A percentile compares a stretch with the other conserved stretches of the same genome.
Conservation (phyloP, 2,888 invertebrate genomes). For the Scelioninae gen. 1 region DNA sequence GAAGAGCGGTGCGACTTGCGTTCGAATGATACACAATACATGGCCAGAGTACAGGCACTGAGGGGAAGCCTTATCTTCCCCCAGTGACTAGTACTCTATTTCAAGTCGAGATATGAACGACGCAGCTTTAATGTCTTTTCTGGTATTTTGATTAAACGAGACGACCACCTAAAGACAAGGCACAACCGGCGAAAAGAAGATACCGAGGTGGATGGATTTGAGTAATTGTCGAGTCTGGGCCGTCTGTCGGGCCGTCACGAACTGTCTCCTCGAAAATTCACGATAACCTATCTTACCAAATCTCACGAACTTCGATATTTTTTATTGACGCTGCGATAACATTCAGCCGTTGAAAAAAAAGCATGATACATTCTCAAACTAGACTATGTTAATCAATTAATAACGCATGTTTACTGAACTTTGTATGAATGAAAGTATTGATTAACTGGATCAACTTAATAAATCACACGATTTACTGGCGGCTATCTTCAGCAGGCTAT, state of each 20-base stretch:
- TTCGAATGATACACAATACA: conserved; percentile 66
- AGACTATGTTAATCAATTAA: conserved; percentile 53
- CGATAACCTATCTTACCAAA: conserved; percentile 69
- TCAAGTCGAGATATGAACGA: conserved; percentile 80
- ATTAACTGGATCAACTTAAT: conserved; percentile 37
- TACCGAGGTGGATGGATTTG: conserved; percentile 75
- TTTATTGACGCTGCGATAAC: conserved; percentile 28
- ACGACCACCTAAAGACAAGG: conserved; percentile 74
- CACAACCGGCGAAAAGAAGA: conserved; percentile 70
- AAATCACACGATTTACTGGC: conserved; percentile 45
- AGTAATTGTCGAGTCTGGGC: conserved; percentile 81
- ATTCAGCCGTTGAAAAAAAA: conserved; percentile 27
- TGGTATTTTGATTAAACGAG: conserved; percentile 83
- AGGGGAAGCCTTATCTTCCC: conserved; percentile 83
- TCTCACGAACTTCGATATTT: conserved; percentile 32
- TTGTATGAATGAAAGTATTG: conserved; percentile 58
- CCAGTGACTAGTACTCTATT: conserved; percentile 80
- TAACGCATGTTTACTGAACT: conserved; percentile 51
- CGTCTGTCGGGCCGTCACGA: conserved; percentile 79
- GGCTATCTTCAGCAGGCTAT: conserved; percentile 29
- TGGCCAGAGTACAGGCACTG: conserved; percentile 73
- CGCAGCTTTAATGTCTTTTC: conserved; percentile 83
- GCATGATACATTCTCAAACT: conserved; percentile 27
- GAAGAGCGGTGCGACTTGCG: conserved; percentile 30
- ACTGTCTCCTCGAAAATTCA: conserved; percentile 74